These are phyloP conservation scores for Perizoma affinitatum DNA, from an alignment of 2,888 invertebrate species.

Conservation along the genomic window DNA sequence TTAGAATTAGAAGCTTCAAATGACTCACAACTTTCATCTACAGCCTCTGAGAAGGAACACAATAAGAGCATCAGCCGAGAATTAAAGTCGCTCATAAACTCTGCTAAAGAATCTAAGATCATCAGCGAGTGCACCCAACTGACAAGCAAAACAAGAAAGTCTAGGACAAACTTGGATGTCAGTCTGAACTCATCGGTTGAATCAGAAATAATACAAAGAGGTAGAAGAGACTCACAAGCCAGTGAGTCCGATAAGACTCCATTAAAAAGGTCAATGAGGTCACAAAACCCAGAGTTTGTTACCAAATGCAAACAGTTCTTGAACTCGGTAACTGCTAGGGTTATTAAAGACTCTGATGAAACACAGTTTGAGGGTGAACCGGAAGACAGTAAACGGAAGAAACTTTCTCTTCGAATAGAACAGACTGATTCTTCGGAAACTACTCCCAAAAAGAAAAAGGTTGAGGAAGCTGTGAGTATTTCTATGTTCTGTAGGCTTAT, in stretches of 20 bases:
- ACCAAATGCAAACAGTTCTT: slow-evolving; percentile 85
- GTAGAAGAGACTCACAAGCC: slow-evolving; percentile 65
- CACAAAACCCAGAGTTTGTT: slow-evolving; percentile 86
- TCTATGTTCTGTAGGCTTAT: neutral
- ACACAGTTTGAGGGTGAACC: slow-evolving; percentile 53
- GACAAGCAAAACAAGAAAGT: slow-evolving; percentile 77
- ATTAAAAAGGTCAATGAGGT: slow-evolving; percentile 82
- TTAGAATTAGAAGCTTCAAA: slow-evolving; percentile 55
- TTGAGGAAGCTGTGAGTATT: slow-evolving; percentile 43
- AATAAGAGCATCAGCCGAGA: slow-evolving; percentile 82
- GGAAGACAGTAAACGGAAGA: slow-evolving; percentile 42
- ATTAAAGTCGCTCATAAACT: slow-evolving; percentile 85
- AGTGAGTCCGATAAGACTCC: slow-evolving; percentile 63
- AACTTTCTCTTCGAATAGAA: slow-evolving; percentile 47
- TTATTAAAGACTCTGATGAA: slow-evolving; percentile 61
- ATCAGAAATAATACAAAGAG: slow-evolving; percentile 58
- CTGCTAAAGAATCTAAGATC: slow-evolving; percentile 88
- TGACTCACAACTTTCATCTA: slow-evolving; percentile 61
- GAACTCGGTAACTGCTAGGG: slow-evolving; percentile 77
- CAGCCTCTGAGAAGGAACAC: slow-evolving; percentile 66
- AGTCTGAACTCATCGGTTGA: slow-evolving; percentile 70
- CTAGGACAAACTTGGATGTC: slow-evolving; percentile 73
- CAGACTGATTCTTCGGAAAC: slow-evolving; percentile 32
- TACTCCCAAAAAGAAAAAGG: slow-evolving; percentile 52
- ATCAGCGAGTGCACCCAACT: slow-evolving; percentile 84